Base-by-base conservation (phyloP, 2,113 vertebrate genomes). In the Xiphorhynchus elegans region DNA sequence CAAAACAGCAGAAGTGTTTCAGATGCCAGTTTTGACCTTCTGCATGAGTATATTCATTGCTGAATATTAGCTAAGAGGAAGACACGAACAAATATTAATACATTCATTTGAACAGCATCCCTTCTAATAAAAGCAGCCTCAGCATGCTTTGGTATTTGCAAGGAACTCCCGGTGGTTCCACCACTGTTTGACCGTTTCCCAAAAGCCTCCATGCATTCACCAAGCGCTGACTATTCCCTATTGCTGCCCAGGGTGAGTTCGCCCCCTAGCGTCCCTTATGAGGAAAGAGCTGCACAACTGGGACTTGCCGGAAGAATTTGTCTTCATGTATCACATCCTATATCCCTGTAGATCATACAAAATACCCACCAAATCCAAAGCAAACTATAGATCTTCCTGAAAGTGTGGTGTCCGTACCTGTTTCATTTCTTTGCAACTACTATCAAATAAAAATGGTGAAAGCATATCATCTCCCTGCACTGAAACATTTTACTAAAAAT, bases 1-100 rank as follows among this genome's bases (percentile, higher is more conserved):
- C 99, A 80, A 99, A 99, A 70, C 99, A 99, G 98, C 99, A 99
- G 97, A 99, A 99, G 92, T 99, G 99, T 89, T 99, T 99, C 98
- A 99, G 98, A 72, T 99, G 99, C 99, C 99, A 99, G 84, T 98
- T 99, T 67, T 99, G 99, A 53, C 98, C 98, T 96, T 99, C 99
- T 0, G 99, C 99, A 84, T 99, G 99, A 52, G 99, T 99, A 93
- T 99, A 99, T 95, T 99, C 99, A 29, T 99, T 99, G 97, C 98
- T 98, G 98, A 99, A 99, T 98, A 99, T 99, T 62, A 99, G 97
- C 99, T 99, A 18, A 1, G 78, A 79, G 39, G 67, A 81, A 73
- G 75, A 81, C 10, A 94, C 5, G 93, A 91, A 64, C 68, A 87
- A 53, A n/a, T 31, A 78, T 58, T 62, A 79, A 88, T n/a, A 16